These are phyloP conservation scores for Sander vitreus DNA, from an alignment of 2,113 vertebrate genomes.

Conservation along the genomic window DNA sequence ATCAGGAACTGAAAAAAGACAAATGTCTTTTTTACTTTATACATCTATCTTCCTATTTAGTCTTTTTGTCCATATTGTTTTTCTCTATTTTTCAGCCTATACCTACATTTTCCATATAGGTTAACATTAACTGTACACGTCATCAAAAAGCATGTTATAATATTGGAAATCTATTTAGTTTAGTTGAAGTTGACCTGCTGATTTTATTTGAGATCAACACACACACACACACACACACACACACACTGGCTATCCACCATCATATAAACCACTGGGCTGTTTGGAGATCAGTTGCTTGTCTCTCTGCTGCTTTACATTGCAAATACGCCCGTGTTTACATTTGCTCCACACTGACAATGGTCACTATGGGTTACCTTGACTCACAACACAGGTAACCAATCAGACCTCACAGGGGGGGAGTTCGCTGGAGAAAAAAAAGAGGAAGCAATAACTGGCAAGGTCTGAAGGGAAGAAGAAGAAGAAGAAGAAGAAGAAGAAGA, in stretches of 20 bases:
- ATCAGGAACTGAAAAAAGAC: slow-evolving; percentile 51
- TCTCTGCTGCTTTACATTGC: slow-evolving; percentile 79
- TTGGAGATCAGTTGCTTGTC: slow-evolving; percentile 49
- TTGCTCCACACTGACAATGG: slow-evolving; percentile 77
- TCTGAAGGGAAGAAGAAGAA: slow-evolving; percentile 27
- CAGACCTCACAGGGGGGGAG: slow-evolving; percentile 48
- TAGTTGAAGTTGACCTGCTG: background rate
- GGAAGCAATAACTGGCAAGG: slow-evolving; percentile 68
- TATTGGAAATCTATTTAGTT: background rate
- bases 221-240: slow-evolving; percentile 14
- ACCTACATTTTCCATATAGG: background rate
- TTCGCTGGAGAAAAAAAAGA: slow-evolving; percentile 46
- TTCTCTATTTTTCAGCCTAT: background rate
- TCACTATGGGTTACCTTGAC: slow-evolving; percentile 80
- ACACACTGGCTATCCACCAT: background rate
- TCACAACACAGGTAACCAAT: slow-evolving; percentile 84
- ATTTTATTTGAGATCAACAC: slow-evolving; percentile 29
- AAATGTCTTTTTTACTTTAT: background rate
- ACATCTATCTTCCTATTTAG: background rate
- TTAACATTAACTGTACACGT: background rate
- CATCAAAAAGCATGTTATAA: background rate
- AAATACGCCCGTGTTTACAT: slow-evolving; percentile 82
- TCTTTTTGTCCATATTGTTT: background rate
- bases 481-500: slow-evolving; percentile 5
- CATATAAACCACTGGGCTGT: slow-evolving; percentile 40